Conservation (phyloP, 1,140 invertebrate species). For the Cherax destructor region DNA sequence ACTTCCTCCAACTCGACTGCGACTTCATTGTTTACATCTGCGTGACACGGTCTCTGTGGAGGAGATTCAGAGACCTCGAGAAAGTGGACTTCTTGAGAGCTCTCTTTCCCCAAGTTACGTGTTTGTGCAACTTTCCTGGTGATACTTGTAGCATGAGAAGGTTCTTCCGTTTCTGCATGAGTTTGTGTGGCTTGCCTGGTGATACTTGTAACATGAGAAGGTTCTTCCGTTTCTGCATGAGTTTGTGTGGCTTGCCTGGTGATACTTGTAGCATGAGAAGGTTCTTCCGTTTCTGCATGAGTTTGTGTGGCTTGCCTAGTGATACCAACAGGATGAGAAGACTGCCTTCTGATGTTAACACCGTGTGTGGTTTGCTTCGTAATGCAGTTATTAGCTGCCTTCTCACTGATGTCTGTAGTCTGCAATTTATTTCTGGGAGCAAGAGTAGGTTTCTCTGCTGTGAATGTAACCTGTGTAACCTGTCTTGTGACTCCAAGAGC, state of each 20-base stretch:
- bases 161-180: not conserved
- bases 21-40: not conserved
- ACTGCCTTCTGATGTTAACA: not conserved
- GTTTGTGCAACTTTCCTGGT: not conserved
- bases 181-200: not conserved
- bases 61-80: too few species aligned
- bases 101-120: too few species aligned
- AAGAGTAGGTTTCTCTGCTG: too few species aligned
- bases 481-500: too few species aligned
- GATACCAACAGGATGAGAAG: conserved; percentile 26
- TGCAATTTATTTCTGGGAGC: too few species aligned
- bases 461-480: too few species aligned
- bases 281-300: not conserved
- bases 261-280: not conserved
- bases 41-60: too few species aligned
- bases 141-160: not conserved
- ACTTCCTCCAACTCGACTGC: too few species aligned
- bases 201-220: not conserved
- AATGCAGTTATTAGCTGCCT: too few species aligned
- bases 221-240: not conserved
- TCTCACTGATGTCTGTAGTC: too few species aligned
- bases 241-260: not conserved
- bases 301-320: not conserved
- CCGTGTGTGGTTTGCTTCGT: too few species aligned
- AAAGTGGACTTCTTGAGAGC: too few species aligned